A percentile compares a stretch with the other conserved stretches of the same genome.
These are phyloP conservation scores for Lonchura striata DNA, from an alignment of 2,113 vertebrate species.

Conservation along the genomic window DNA sequence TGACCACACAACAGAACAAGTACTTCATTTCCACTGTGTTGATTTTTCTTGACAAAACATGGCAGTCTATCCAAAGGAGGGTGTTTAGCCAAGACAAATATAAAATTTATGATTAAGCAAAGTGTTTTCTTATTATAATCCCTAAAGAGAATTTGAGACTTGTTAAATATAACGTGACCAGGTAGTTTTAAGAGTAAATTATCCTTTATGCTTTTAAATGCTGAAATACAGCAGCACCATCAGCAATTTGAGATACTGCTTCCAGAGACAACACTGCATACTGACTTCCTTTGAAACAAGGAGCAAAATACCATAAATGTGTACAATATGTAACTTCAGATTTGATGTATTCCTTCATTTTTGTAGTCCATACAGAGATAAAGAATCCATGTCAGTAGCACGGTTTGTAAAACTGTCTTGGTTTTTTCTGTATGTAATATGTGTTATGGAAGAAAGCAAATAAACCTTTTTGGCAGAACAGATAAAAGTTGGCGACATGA, in stretches of 20 bases:
- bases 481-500: background rate
- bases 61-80: conserved; percentile 58
- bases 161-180: conserved; percentile 62
- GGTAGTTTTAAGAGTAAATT: conserved; percentile 54
- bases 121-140: conserved; percentile 63
- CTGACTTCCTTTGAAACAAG: background rate
- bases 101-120: conserved; percentile 71
- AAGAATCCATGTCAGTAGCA: background rate
- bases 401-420: background rate
- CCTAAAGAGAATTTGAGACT: conserved; percentile 62
- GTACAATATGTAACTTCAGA: background rate
- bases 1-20: conserved; percentile 63
- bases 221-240: background rate
- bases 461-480: background rate
- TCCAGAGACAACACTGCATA: background rate
- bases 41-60: conserved; percentile 67
- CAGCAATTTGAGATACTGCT: background rate
- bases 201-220: conserved; percentile 21
- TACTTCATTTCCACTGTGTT: conserved; percentile 62
- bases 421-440: background rate
- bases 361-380: background rate
- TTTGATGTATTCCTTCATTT: background rate
- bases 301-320: rapidly evolving
- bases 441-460: background rate
- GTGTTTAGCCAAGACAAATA: conserved; percentile 68